phyloP scores from a whole-genome alignment of 2,113 vertebrate species.

The Chaetodon trifascialis region DNA sequence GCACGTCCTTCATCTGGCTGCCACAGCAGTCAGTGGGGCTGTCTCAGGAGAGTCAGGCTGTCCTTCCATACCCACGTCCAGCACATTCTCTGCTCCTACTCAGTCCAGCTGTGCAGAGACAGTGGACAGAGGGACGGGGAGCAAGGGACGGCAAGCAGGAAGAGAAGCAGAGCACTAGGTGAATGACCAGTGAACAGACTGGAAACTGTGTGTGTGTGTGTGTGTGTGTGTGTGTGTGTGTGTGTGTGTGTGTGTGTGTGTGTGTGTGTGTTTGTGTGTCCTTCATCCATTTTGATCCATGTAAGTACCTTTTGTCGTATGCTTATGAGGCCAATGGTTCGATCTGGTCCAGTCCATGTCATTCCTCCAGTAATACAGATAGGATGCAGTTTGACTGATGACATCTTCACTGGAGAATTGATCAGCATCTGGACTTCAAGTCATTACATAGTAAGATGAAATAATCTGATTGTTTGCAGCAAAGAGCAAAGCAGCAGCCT shows the following conservation, averaged over 20 bases:
- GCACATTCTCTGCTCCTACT: not conserved
- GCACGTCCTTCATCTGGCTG: slow-evolving; percentile 12
- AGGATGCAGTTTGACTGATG: not conserved
- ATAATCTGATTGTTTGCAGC: not conserved
- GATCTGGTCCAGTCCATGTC: not conserved
- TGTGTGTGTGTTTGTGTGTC: slow-evolving; percentile 2
- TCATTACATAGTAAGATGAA: not conserved
- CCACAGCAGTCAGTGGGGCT: not conserved
- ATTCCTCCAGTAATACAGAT: not conserved
- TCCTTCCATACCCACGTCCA: not conserved
- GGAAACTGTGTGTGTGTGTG: not conserved
- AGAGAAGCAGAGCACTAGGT: not conserved
- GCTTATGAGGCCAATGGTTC: not conserved
- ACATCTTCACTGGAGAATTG: not conserved
- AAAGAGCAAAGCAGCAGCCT: no score
- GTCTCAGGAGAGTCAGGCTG: slow-evolving; percentile 29
- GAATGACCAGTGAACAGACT: not conserved
- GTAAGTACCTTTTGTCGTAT: slow-evolving; percentile 9
- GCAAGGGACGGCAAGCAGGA: not conserved
- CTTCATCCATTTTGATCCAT: not conserved
- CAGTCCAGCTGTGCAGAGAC: not conserved
- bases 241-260: not conserved
- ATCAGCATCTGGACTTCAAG: slow-evolving; percentile 1
- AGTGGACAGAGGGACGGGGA: not conserved
- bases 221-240: not conserved